Evolutionary conservation across 2,113 vertebrate genomes (phyloP), one percentile per base, ranked within the genome.

Genomic region (Phylloscopus trochiloides): DNA sequence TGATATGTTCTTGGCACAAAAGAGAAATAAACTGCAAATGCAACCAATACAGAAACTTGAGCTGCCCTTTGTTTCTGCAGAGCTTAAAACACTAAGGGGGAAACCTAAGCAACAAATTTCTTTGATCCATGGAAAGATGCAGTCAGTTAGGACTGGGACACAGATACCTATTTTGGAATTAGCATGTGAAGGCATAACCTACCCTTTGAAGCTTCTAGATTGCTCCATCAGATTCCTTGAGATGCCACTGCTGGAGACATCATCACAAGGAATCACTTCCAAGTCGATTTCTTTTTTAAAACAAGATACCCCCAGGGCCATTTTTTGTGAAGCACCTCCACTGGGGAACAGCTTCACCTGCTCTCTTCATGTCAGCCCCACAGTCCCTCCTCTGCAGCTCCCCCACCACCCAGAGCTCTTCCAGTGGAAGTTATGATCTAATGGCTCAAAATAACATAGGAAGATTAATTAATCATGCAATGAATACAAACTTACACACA

Each of bases 1-100:
- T 88, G 90, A 94, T 91, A 96, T 71, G 83, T 88, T 93, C 84
- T 82, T 94, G 94, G 92, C 85, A 88, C 51, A 76, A n/a, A 36
- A 95, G 86, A 89, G 92, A 79, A 92, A 57, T 19, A 89, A 91
- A 92, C 75, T 90, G 75, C 55, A 93, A 95, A 92, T 63, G 59
- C 67, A 96, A 88, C 88, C 85, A 86, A 36, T 83, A 93, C 12
- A 1, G 90, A 95, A 96, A 95, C 42, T 86, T 81, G 90, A 95
- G 82, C 78, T 86, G 79, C 63, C 47, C 48, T 95, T 94, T 94
- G 90, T 95, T 95, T 90, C 85, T 80, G 75, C 51, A 88, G 72
- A 55, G 80, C 72, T 94, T 80, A 67, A 83, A 94, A 95, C 21
- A 82, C 67, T 59, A 40, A 71, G 22, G 47, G 58, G 21, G 62